Evolutionary conservation across 2,113 vertebrate genomes (phyloP).

Genomic region (Neolamprologus cancellatus): DNA sequence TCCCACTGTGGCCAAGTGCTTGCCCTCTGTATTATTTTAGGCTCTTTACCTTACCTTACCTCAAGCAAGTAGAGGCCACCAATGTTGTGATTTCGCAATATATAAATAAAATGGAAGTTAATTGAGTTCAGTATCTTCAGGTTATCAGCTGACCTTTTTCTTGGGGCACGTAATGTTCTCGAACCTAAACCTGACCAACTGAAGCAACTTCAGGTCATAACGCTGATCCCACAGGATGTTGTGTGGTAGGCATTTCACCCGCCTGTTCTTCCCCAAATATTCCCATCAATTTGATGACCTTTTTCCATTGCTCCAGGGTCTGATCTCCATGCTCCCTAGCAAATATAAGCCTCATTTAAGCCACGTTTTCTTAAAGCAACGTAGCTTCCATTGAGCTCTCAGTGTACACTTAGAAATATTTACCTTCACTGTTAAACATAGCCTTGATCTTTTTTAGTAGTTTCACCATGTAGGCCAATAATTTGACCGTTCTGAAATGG

Average conservation of each 20-base stretch:
- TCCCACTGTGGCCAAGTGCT: not conserved
- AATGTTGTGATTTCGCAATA: not conserved
- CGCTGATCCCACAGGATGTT: not conserved
- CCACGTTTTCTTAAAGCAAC: not conserved
- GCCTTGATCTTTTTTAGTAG: not conserved
- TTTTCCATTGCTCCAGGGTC: not conserved
- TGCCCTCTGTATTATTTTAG: not conserved
- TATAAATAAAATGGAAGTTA: not conserved
- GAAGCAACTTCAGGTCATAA: not conserved
- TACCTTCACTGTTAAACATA: not conserved
- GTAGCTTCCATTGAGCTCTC: not conserved
- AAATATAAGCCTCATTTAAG: not conserved
- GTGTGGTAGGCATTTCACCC: not conserved
- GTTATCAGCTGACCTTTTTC: not conserved
- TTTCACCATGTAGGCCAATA: not conserved
- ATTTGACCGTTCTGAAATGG: not conserved
- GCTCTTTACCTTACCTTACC: not conserved
- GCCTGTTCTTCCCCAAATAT: not conserved
- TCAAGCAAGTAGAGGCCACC: not conserved
- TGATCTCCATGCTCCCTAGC: not conserved
- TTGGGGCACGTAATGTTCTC: not conserved
- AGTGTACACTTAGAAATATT: not conserved
- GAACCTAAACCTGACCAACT: not conserved
- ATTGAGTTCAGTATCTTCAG: not conserved
- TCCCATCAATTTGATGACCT: not conserved